phyloP scores from a whole-genome alignment of 2,888 invertebrate species.

The Troglohyphantes excavatus region DNA sequence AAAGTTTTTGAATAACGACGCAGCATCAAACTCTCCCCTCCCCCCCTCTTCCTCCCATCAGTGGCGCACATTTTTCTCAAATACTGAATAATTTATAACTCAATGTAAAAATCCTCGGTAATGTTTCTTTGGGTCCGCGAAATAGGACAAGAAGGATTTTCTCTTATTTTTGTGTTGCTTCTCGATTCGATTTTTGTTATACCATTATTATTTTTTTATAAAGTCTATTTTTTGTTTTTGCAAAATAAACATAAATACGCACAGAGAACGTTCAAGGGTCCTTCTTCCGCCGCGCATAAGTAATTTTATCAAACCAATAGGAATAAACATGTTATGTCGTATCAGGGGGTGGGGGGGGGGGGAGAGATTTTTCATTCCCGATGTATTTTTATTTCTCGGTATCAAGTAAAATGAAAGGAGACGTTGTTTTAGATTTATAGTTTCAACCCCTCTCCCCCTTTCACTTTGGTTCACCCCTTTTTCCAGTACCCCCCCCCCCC shows the following conservation, averaged over 20 bases:
- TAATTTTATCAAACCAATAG: constrained; percentile 74
- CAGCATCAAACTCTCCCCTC: constrained; percentile 23
- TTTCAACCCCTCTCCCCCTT: not conserved
- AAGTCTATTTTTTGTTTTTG: constrained; percentile 51
- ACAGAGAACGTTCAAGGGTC: no score
- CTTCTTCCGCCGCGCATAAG: constrained; percentile 65
- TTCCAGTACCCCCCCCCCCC: not conserved
- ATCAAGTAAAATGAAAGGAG: constrained; percentile 24
- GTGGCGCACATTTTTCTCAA: not conserved
- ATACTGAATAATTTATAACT: constrained; percentile 54
- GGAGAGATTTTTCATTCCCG: constrained; percentile 64
- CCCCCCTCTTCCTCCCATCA: not conserved
- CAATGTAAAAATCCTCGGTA: constrained; percentile 73
- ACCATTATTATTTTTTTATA: constrained; percentile 1
- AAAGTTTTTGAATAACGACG: constrained; percentile 70
- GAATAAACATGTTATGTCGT: constrained; percentile 74
- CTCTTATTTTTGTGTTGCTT: constrained; percentile 25
- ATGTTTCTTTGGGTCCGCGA: constrained; percentile 55
- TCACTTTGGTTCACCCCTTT: not conserved
- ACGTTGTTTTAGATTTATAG: constrained; percentile 51
- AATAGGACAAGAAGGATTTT: constrained; percentile 43
- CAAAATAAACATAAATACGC: constrained; percentile 3
- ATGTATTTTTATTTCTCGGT: constrained; percentile 48
- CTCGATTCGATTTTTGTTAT: constrained; percentile 35
- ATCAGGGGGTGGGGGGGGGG: constrained; percentile 8